Conservation (phyloP, 2,888 invertebrate species). For the Drosophila atripex region DNA sequence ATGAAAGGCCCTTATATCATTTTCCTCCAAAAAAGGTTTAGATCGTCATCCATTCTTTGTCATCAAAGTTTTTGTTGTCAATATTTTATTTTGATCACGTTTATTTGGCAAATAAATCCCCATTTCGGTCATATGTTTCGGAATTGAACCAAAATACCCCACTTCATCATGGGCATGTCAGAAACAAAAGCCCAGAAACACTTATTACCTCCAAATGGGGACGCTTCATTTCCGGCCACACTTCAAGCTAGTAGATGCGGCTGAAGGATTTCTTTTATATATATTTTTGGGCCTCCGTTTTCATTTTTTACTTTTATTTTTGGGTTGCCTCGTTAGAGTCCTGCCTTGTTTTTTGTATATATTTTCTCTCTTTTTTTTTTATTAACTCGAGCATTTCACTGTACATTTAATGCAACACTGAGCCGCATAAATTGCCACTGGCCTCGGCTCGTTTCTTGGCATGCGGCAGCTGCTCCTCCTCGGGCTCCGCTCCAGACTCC, state of each 20-base stretch:
- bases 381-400: conserved; percentile 77
- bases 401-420: conserved; percentile 79
- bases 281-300: conserved; percentile 17
- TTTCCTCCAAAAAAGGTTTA: neutral
- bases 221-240: conserved; percentile 71
- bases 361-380: conserved; percentile 37
- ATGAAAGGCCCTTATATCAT: neutral
- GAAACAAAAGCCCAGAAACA: conserved; percentile 45
- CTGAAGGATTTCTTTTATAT: conserved; percentile 59
- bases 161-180: conserved; percentile 41
- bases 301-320: conserved; percentile 37
- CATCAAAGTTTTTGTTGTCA: conserved; percentile 18
- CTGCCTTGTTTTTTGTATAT: conserved; percentile 29
- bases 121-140: conserved; percentile 32
- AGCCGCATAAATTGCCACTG: conserved; percentile 71
- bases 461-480: conserved; percentile 39
- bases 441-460: conserved; percentile 50
- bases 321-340: conserved; percentile 1
- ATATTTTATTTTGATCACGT: conserved; percentile 37
- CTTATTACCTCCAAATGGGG: conserved; percentile 65
- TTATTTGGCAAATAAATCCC: conserved; percentile 22
- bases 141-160: conserved; percentile 31
- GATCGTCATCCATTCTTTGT: neutral
- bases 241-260: conserved; percentile 60
- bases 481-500: neutral